Conservation (phyloP, 2,113 vertebrate genomes). For the Pleuronectes platessa region DNA sequence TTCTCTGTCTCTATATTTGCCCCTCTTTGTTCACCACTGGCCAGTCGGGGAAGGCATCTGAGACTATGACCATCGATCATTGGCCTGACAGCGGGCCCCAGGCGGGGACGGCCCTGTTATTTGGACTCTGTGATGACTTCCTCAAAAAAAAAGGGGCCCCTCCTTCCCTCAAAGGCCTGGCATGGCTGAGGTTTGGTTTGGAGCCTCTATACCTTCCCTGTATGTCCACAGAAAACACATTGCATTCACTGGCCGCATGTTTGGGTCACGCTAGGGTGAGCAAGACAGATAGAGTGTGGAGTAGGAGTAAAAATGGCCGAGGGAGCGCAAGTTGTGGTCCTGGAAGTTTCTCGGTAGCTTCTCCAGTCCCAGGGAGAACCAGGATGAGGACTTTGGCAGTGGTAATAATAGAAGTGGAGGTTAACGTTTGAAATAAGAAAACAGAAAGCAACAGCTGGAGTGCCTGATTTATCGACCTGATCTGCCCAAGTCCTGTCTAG, state of each 20-base stretch:
- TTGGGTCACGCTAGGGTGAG: slow-evolving; percentile 75
- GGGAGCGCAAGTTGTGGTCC: slow-evolving; percentile 50
- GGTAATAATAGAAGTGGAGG: slow-evolving; percentile 41
- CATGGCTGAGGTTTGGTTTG: slow-evolving; percentile 81
- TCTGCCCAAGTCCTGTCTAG: slow-evolving; percentile 43
- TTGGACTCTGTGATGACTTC: slow-evolving; percentile 80
- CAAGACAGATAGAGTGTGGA: slow-evolving; percentile 74
- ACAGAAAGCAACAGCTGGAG: slow-evolving; percentile 48
- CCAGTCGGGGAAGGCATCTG: slow-evolving; percentile 70
- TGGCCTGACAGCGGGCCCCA: slow-evolving; percentile 79
- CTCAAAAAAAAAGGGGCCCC: slow-evolving; percentile 69
- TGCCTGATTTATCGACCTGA: slow-evolving; percentile 51
- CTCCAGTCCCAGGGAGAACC: slow-evolving; percentile 25
- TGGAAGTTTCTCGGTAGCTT: slow-evolving; percentile 58
- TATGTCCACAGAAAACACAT: slow-evolving; percentile 73
- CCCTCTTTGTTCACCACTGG: slow-evolving; percentile 77
- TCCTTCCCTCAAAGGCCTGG: slow-evolving; percentile 73
- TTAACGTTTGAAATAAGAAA: slow-evolving; percentile 48
- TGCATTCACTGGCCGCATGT: slow-evolving; percentile 68
- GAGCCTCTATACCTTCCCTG: slow-evolving; percentile 71
- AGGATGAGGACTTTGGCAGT: slow-evolving; percentile 48
- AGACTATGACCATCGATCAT: slow-evolving; percentile 78
- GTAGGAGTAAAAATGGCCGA: slow-evolving; percentile 59
- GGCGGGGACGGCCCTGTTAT: slow-evolving; percentile 78
- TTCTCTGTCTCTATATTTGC: slow-evolving; percentile 79